Base-by-base conservation (phyloP, 1,140 invertebrate genomes). In the Drosophila ficusphila region DNA sequence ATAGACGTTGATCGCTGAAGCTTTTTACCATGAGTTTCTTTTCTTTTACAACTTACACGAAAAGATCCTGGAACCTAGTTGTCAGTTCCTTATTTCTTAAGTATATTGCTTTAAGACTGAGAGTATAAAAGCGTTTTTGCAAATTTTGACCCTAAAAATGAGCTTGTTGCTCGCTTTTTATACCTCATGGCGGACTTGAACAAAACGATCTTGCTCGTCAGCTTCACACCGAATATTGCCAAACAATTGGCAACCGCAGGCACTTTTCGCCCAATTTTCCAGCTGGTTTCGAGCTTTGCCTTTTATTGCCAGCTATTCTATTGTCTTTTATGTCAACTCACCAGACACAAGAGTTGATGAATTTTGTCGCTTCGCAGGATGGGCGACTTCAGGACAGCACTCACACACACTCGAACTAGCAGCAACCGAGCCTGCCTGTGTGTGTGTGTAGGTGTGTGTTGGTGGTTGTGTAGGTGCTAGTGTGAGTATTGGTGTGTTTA, bases 261-360 rank as follows among this genome's bases (percentile, higher is more conserved):
- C 9, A 33, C 12, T 23, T 57, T 54, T 25, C 7, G n/a, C 14
- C n/a, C 48, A 53, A 57, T 18, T 54, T 53, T 33, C 53, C n/a
- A 6, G 27, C 16, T 54, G 5, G 38, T 33, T 16, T 52, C 19
- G 2, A 2, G 14, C 39, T 29, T 25, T 33, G 54, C 48, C 48
- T 21, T 34, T 31, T 51, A 52, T 44, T 33, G 38, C n/a, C 64
- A 21, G 16, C 18, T 18, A 8, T 46, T 36, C 41, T 64, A 33
- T 34, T 69, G 61, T 69, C 48, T 69, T 67, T 69, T 42, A 68
- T 68, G 31, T 36, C 44, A 73, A 74, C 79, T 86, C 83, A 83
- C 79, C 79, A 83, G 79, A 75, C 65, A 65, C 33, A 79, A 85
- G 39, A 72, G 72, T 76, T 62, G 53, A 54, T 41, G 56, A 67